phyloP scores from a whole-genome alignment of 2,113 vertebrate genomes.

The Vidua macroura region DNA sequence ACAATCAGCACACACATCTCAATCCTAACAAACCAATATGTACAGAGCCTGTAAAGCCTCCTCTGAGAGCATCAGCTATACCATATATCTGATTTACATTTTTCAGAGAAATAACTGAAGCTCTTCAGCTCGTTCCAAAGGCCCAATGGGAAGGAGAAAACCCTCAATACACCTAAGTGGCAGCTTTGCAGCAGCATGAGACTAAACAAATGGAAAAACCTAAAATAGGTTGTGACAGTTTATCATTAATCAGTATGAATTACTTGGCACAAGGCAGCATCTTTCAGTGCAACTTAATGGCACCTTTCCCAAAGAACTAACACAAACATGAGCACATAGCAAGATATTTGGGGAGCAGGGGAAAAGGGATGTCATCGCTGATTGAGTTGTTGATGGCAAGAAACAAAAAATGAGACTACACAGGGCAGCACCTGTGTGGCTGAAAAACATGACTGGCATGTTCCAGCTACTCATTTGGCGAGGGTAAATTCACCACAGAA shows the following conservation, averaged over 20 bases:
- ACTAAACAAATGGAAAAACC: conserved; percentile 60
- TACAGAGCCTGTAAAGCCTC: conserved; percentile 14
- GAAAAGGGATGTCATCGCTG: conserved; percentile 32
- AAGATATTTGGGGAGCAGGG: neutral
- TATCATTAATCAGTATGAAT: conserved; percentile 54
- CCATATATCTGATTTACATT: neutral
- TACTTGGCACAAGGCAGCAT: conserved; percentile 40
- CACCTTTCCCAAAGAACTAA: conserved; percentile 58
- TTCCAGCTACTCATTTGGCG: conserved; percentile 56
- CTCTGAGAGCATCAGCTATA: conserved; percentile 12
- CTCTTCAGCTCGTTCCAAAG: conserved; percentile 15
- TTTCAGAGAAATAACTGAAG: conserved; percentile 41
- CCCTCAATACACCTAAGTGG: neutral
- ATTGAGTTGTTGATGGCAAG: conserved; percentile 47
- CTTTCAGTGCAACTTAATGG: conserved; percentile 41
- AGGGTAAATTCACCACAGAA: conserved; percentile 4
- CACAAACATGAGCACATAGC: neutral
- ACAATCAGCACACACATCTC: neutral
- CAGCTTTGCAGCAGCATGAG: conserved; percentile 33
- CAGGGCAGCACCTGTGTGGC: conserved; percentile 38
- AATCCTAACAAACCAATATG: neutral
- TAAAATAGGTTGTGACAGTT: conserved; percentile 45
- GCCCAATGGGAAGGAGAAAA: neutral
- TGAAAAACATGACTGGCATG: conserved; percentile 45
- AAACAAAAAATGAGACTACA: conserved; percentile 37